A percentile compares a stretch with the other conserved stretches of the same genome.
Conservation (phyloP, 2,888 invertebrate genomes). For the Apodemia mormo region DNA sequence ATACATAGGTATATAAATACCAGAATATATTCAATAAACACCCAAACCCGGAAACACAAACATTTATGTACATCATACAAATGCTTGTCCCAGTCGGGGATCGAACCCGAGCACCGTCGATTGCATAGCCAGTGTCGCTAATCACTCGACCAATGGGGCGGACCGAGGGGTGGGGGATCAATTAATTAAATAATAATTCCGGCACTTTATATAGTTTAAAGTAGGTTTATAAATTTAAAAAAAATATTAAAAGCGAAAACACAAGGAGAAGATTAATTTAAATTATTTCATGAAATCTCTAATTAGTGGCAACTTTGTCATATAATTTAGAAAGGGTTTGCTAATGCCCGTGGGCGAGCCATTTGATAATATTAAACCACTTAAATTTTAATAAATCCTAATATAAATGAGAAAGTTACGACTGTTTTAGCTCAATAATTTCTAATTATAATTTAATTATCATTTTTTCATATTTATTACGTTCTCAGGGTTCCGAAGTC, state of each 20-base stretch:
- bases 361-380: conserved; percentile 5
- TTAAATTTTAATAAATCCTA: conserved; percentile 12
- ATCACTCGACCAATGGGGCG: too few species aligned
- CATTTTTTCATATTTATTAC: not conserved
- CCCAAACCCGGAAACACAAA: too few species aligned
- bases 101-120: too few species aligned
- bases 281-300: not conserved
- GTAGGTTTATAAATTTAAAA: not conserved
- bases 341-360: not conserved
- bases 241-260: not conserved
- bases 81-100: too few species aligned
- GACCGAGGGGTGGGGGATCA: too few species aligned
- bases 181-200: too few species aligned
- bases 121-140: too few species aligned
- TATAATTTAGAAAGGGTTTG: conserved; percentile 4
- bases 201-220: too few species aligned
- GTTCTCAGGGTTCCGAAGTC: too few species aligned
- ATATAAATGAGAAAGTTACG: conserved; percentile 6
- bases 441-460: not conserved
- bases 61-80: too few species aligned
- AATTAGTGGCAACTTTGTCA: conserved; percentile 4
- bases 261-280: not conserved
- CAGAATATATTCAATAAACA: too few species aligned
- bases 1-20: too few species aligned
- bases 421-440: not conserved